Percentiles rank a stretch among this genome's conserved stretches.
Evolutionary conservation across 2,797 vertebrate species (phyloP).

Genomic region (Erpetoichthys calabaricus): DNA sequence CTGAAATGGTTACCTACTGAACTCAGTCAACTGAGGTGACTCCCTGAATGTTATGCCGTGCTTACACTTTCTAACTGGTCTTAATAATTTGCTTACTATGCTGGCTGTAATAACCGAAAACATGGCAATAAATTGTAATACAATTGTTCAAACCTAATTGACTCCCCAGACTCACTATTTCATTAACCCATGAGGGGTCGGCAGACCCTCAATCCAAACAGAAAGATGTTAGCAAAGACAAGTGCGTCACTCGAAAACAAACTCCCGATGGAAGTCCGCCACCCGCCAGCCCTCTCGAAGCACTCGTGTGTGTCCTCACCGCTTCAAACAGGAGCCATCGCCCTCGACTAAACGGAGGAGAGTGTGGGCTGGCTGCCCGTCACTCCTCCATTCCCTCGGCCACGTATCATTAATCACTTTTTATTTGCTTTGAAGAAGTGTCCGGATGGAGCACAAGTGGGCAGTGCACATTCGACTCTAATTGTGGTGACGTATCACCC

Average conservation of each 20-base stretch:
- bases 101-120: no score
- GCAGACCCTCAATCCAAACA: no score
- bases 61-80: no score
- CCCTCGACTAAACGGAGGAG: constrained; percentile 19
- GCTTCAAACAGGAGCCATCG: constrained; percentile 9
- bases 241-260: constrained; percentile 12
- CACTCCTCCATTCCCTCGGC: constrained; percentile 25
- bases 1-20: no score
- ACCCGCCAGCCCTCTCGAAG: constrained; percentile 19
- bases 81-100: no score
- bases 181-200: no score
- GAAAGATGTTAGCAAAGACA: no score
- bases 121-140: no score
- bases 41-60: no score
- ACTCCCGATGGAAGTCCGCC: constrained; percentile 28
- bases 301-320: constrained; percentile 2
- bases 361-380: constrained; percentile 21
- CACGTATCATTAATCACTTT: constrained; percentile 38
- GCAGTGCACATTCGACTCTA: constrained; percentile 36
- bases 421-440: constrained; percentile 34
- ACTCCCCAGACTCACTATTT: no score
- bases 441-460: constrained; percentile 35
- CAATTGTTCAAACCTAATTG: no score
- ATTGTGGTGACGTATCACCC: constrained; percentile 43
- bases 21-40: no score